phyloP scores from a whole-genome alignment of 1,140 invertebrate genomes.

The Anoplophora glabripennis region DNA sequence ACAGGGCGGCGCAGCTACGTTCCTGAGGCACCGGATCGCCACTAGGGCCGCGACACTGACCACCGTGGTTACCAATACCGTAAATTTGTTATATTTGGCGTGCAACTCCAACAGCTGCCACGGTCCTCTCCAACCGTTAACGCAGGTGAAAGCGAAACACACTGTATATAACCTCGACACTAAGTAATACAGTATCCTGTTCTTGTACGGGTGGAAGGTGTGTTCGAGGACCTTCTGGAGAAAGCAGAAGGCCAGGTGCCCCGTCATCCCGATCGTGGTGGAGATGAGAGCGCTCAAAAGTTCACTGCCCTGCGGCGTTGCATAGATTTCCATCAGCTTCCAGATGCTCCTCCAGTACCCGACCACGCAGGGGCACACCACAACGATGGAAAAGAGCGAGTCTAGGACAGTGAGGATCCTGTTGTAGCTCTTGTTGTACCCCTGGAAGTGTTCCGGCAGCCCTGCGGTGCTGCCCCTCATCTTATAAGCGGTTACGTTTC shows the following conservation, averaged over 20 bases:
- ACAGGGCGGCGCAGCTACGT: slow-evolving; percentile 79
- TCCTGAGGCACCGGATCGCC: slow-evolving; percentile 66
- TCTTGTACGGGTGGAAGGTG: slow-evolving; percentile 63
- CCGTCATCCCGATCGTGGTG: slow-evolving; percentile 63
- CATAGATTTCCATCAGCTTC: slow-evolving; percentile 72
- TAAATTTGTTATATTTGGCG: slow-evolving; percentile 58
- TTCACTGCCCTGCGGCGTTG: slow-evolving; percentile 50
- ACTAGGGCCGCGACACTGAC: slow-evolving; percentile 64
- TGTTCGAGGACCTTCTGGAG: slow-evolving; percentile 62
- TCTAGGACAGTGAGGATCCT: slow-evolving; percentile 67
- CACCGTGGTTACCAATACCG: slow-evolving; percentile 59
- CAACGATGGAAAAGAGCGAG: slow-evolving; percentile 63
- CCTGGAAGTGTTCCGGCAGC: slow-evolving; percentile 52
- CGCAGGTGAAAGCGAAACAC: slow-evolving; percentile 72
- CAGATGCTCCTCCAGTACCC: slow-evolving; percentile 84
- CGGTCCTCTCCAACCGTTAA: slow-evolving; percentile 80
- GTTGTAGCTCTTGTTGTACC: slow-evolving; percentile 54
- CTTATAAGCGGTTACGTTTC: slow-evolving; percentile 17
- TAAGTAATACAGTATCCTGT: slow-evolving; percentile 66
- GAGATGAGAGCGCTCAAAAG: slow-evolving; percentile 63
- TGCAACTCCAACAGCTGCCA: slow-evolving; percentile 74
- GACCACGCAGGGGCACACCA: slow-evolving; percentile 77
- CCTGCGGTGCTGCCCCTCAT: slow-evolving; percentile 62
- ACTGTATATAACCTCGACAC: slow-evolving; percentile 72
- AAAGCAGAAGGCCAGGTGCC: slow-evolving; percentile 66